These are phyloP conservation scores for Papilio polyxenes DNA, from an alignment of 1,140 invertebrate genomes.

Conservation along the genomic window DNA sequence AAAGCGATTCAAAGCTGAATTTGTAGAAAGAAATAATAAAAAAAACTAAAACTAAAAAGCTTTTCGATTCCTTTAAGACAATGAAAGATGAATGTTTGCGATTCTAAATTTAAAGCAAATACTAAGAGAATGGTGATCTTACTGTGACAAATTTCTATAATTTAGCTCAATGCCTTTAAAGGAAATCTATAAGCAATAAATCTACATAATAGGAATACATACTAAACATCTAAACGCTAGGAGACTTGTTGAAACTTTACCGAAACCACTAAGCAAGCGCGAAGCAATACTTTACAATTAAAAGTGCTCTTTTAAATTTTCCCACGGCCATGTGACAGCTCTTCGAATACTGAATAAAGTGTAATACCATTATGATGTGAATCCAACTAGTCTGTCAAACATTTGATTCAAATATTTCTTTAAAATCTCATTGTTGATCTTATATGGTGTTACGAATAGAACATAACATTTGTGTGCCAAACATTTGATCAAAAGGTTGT, in stretches of 20 bases:
- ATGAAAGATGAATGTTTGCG: constrained; percentile 29
- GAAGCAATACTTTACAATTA: constrained; percentile 46
- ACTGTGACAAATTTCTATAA: constrained; percentile 28
- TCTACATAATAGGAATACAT: constrained; percentile 54
- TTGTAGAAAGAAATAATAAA: constrained; percentile 57
- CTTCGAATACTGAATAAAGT: background rate
- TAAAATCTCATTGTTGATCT: too few relatives aligned
- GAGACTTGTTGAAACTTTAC: constrained; percentile 63
- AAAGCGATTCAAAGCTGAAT: constrained; percentile 62
- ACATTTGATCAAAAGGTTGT: background rate
- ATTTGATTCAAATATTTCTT: background rate
- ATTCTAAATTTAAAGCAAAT: constrained; percentile 29
- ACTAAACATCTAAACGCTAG: constrained; percentile 60
- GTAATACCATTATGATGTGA: background rate
- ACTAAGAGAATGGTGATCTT: constrained; percentile 26
- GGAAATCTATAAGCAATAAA: constrained; percentile 49
- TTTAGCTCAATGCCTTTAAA: constrained; percentile 39
- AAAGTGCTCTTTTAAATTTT: constrained; percentile 51
- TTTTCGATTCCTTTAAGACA: constrained; percentile 43
- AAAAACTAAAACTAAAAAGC: constrained; percentile 47
- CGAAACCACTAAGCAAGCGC: constrained; percentile 53
- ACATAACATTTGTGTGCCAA: background rate
- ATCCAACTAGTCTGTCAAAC: background rate
- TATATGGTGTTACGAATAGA: too few relatives aligned
- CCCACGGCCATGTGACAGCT: constrained; percentile 43